phyloP scores from a whole-genome alignment of 2,797 vertebrate species.

The Epinephelus awoara region DNA sequence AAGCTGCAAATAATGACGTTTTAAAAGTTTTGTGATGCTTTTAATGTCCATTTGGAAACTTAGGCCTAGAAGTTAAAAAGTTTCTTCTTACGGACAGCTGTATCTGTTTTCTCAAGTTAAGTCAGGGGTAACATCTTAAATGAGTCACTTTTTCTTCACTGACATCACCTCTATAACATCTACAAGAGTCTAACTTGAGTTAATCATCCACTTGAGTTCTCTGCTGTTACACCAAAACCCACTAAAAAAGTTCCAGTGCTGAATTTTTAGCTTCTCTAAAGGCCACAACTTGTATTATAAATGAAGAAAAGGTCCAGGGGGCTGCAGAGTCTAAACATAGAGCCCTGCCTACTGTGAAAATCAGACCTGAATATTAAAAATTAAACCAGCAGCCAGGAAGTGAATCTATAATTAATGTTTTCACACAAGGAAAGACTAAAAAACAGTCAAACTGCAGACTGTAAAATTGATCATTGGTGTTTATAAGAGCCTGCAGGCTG shows the following conservation, averaged over 20 bases:
- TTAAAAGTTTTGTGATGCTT: background rate
- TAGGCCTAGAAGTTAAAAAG: no score
- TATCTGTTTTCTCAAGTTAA: background rate
- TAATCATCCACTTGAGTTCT: constrained; percentile 8
- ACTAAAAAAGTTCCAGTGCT: background rate
- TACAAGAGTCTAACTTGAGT: background rate
- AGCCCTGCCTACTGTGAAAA: background rate
- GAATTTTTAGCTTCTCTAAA: background rate
- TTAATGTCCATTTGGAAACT: no score
- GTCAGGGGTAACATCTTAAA: background rate
- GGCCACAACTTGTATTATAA: background rate
- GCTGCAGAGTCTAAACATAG: constrained; percentile 17
- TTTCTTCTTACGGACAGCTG: background rate
- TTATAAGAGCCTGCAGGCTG: background rate
- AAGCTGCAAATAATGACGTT: background rate
- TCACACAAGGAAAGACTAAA: background rate
- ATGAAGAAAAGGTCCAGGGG: background rate
- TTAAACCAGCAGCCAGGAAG: constrained; percentile 9
- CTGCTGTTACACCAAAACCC: background rate
- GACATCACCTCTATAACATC: background rate
- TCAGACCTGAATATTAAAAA: constrained; percentile 14
- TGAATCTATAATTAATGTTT: background rate
- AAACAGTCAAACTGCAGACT: background rate
- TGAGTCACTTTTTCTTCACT: background rate
- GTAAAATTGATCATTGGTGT: background rate